Base-by-base conservation (phyloP, 1,140 invertebrate species). In the Pseudomyrmex gracilis region DNA sequence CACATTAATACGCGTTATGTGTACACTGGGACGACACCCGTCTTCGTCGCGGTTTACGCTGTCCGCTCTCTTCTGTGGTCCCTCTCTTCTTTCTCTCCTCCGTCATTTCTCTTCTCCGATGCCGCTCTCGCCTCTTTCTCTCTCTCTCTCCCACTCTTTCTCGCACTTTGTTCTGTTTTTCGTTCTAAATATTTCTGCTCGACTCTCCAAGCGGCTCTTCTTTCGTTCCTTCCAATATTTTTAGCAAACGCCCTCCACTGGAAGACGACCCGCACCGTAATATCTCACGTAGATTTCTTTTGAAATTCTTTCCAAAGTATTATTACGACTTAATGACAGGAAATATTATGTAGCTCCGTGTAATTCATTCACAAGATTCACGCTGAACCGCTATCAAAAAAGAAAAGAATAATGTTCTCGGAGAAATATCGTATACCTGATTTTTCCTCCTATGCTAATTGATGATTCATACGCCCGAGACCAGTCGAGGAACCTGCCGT, bases 1-100 rank as follows among this genome's bases (percentile, higher is more conserved):
- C 89, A 87, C 90, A 86, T 91, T 91, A 91, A 92, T 90, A 89
- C 88, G 87, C 87, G 74, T 88, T 87, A 85, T 86, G 84, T 88
- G 74, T 87, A 88, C 87, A 77, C 76, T 63, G 43, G 73, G 70
- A 77, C 83, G 88, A 83, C 84, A 85, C 82, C 83, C 77, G 82
- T 71, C 83, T 85, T 87, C 64, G 70, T 64, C 87, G 87, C 84
- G 87, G 83, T 88, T 88, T 86, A 87, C 73, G 83, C 70, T 74
- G 20, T 70, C 76, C 63, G 53, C 17, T 58, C 64, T 68, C 15
- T 15, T 34, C 34, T 70, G n/a, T n/a, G 17, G 12, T 34, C 49
- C 64, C 49, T 70, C 66, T 67, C 34, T 34, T 34, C 34, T 34
- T 68, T 20, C 13, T 68, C 34, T 2, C 73, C 82, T 64, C 61